Evolutionary conservation across 1,140 invertebrate species (phyloP), one percentile per base, ranked within the genome.

Genomic region (Pseudomyrmex concolor): DNA sequence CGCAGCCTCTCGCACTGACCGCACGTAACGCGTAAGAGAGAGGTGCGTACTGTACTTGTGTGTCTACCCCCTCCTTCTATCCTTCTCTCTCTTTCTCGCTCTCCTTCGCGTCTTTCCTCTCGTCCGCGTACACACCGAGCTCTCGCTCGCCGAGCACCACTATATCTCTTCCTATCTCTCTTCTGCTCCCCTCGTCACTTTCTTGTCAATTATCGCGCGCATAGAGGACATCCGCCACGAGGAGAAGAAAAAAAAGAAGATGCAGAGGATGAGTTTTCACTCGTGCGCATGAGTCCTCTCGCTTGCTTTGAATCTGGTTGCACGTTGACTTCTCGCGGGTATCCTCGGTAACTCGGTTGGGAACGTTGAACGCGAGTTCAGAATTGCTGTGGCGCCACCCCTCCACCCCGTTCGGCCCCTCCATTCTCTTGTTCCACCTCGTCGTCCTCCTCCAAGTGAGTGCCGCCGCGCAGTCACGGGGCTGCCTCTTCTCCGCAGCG

Each of bases 351-450:
- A 93, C 93, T 92, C 91, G 90, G 85, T 59, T 63, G 76, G 73
- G 74, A 89, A 86, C 86, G 92, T 93, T 91, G 89, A 92, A 92
- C 93, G 92, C 92, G 92, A 92, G 90, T 92, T 91, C 92, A 92
- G 90, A 93, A 93, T 93, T 91, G 91, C 91, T 83, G 92, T 94
- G 92, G 93, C 93, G 93, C 93, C 93, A 94, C 92, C 93, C 92
- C 92, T 89, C 90, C 89, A 86, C 83, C 85, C 87, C 83, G 90
- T 84, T 89, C 82, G 70, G 82, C 87, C 70, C 85, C 87, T 71
- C 87, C 82, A 81, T 67, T 82, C 77, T 60, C 70, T 74, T 51
- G 78, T 54, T 80, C 74, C 89, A 87, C 86, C 81, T 83, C 71
- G 82, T 89, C 86, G 60, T 84, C 87, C 67, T 84, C n/a, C 83